Percentiles rank a stretch among this genome's conserved stretches.
Evolutionary conservation across 2,113 vertebrate species (phyloP).

Genomic region (Neogobius melanostomus): DNA sequence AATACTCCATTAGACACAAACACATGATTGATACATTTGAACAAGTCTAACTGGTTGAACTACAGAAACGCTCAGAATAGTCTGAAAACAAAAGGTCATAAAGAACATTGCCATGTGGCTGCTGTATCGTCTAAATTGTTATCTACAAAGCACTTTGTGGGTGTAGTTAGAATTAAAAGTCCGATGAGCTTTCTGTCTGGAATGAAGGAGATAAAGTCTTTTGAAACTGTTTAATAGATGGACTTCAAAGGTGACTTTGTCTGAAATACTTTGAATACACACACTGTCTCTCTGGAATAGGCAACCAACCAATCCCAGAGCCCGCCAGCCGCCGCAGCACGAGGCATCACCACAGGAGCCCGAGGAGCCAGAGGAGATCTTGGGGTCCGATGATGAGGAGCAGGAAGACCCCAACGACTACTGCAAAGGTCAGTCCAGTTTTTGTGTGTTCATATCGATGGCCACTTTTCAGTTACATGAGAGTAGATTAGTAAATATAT

Average conservation of each 20-base stretch:
- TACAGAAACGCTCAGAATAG: neutral
- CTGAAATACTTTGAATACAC: neutral
- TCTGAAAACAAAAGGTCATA: neutral
- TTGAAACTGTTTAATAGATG: neutral
- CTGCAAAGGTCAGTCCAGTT: constrained; percentile 85
- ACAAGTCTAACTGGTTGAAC: constrained; percentile 1
- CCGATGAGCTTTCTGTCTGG: neutral
- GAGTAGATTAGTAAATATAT: too few species aligned
- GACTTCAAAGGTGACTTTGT: constrained; percentile 1
- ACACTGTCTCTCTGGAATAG: constrained; percentile 63
- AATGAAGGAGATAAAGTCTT: neutral
- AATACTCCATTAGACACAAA: neutral
- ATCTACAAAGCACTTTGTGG: neutral
- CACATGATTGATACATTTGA: neutral
- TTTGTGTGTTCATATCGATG: neutral
- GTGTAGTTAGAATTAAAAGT: neutral
- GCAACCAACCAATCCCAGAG: constrained; percentile 82
- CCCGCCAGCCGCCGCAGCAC: constrained; percentile 75
- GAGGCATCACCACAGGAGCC: constrained; percentile 88
- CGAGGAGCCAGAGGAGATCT: constrained; percentile 88
- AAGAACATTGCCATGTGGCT: neutral
- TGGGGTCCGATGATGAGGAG: constrained; percentile 98
- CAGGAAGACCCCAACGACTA: constrained; percentile 98
- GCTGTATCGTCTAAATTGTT: neutral
- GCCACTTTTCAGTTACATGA: neutral